Base-by-base conservation (phyloP, 2,888 invertebrate species). In the Diplazon laetatorius region DNA sequence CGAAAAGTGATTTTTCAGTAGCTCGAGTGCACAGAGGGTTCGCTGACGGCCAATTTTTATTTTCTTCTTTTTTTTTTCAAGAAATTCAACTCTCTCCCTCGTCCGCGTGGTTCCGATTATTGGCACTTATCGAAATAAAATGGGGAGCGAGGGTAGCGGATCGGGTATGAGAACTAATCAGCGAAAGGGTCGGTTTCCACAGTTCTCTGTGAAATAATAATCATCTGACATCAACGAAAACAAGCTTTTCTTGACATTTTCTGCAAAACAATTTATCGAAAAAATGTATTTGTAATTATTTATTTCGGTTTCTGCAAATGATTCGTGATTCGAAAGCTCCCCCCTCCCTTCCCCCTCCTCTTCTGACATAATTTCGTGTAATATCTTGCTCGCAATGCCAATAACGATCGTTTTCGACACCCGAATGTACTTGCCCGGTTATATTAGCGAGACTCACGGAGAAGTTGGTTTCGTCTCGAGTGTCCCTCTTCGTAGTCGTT, bases 1-100 rank as follows among this genome's bases (percentile, higher is more conserved):
- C 80, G 72, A 78, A 81, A 84, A 84, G 82, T 84, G 81, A 82
- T 82, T 83, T n/a, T 78, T 52, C 75, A 71, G 69, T 50, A 52
- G 46, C 62, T 57, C 69, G 60, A 71, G 48, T 55, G 46, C 48
- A 50, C 46, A 37, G 60, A 69, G 77, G 74, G 68, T 62, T 30
- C 18, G 18, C 37, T 37, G 55, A 62, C 59, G 57, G 63, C n/a
- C n/a, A n/a, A n/a, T n/a, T n/a, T n/a, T n/a, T n/a, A n/a, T n/a
- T n/a, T n/a, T n/a, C n/a, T n/a, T n/a, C n/a, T n/a, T n/a, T n/a
- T n/a, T n/a, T 10, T 46, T 70, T 50, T 46, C 22, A 42, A 72
- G 59, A 68, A 75, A 78, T 78, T 66, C 20, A 75, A 77, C 62
- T 74, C 70, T 65, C 44, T 25, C 16, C 48, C 71, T 73, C 35